Percentiles rank a stretch among this genome's conserved stretches.
phyloP scores from a whole-genome alignment of 2,113 vertebrate species.

The Plecotus auritus region DNA sequence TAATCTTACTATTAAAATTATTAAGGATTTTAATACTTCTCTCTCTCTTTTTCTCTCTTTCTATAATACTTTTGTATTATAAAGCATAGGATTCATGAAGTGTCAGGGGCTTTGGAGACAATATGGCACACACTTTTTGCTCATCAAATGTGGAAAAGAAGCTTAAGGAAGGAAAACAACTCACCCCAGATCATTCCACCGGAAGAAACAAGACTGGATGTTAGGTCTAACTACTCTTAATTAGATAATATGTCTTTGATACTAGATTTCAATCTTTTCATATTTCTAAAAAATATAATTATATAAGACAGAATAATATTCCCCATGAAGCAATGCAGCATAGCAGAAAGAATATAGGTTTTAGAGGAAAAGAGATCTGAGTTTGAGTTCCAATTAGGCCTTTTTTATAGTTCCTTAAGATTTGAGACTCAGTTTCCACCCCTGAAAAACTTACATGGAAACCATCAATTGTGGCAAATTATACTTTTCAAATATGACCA shows the following conservation, averaged over 20 bases:
- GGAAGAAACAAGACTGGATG: background rate
- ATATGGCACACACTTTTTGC: background rate
- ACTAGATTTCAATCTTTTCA: background rate
- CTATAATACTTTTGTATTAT: background rate
- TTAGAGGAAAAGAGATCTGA: background rate
- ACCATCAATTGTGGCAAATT: background rate
- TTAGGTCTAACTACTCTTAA: background rate
- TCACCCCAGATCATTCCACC: background rate
- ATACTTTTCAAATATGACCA: background rate
- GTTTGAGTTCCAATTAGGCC: background rate
- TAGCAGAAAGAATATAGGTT: background rate
- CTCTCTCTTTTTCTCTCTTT: background rate
- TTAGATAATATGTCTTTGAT: background rate
- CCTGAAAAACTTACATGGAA: background rate
- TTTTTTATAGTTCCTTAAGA: background rate
- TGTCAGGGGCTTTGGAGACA: background rate
- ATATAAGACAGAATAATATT: background rate
- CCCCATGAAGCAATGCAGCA: background rate
- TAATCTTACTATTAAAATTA: constrained; percentile 24
- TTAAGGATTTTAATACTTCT: background rate
- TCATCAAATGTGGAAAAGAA: background rate
- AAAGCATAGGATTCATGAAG: background rate
- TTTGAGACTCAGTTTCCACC: background rate
- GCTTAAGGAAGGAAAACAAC: background rate
- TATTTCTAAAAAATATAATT: background rate